Evolutionary conservation across 2,113 vertebrate species (phyloP), one percentile per base, ranked within the genome.

Genomic region (Carassius gibelio): DNA sequence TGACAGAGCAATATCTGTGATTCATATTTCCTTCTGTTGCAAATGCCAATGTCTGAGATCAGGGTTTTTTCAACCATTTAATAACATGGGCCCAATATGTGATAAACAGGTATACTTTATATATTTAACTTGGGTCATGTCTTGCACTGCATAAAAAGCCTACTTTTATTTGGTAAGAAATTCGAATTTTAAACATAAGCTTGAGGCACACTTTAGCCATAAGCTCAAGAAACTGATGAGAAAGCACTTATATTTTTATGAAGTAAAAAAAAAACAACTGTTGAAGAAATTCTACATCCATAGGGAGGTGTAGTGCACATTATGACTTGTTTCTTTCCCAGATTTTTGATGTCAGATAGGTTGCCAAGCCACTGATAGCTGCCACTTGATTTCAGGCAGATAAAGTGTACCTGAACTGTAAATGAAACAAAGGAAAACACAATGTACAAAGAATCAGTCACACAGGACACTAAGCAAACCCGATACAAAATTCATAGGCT

Each of bases 321-420:
- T 85, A 78, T 85, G 81, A 86, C 87, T 87, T 75, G 68, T 85
- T 84, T 84, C 76, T 64, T 48, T 76, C 15, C 78, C 64, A 78
- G 50, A 57, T 62, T 79, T 88, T 87, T 89, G 86, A 92, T 90
- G 88, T 76, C 38, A 83, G 88, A 91, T 87, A 88, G 88, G 86
- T 83, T 66, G 78, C 80, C 77, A 68, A 76, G 88, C 52, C 79
- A 91, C 91, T 80, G 84, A 89, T 88, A 85, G 84, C 72, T 42
- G 6, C 82, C 85, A 76, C 85, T 90, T 88, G 82, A 90, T 84
- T 84, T 61, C 77, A 76, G 57, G 15, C 8, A 82, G 86, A 85
- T 86, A 59, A 84, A 88, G 82, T 48, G 75, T 19, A 26, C 38
- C 30, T 78, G n/a, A 57, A 71, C 34, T 68, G 38, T 52, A 75